Evolutionary conservation across 2,797 vertebrate genomes (phyloP), one percentile per base, ranked within the genome.

Genomic region (Protonibea diacanthus): DNA sequence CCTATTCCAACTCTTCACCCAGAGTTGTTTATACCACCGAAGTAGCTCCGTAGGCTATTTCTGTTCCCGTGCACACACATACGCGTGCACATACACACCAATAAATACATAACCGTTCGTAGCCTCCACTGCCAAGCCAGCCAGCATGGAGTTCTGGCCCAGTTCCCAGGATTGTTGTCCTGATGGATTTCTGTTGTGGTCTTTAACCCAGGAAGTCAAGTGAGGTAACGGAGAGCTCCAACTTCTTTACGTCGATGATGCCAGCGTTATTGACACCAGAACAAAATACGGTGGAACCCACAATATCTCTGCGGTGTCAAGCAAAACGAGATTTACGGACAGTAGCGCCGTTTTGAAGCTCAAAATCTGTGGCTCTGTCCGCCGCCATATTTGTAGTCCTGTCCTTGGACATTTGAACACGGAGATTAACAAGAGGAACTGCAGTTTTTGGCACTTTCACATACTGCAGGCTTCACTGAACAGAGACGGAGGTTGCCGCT

Each of bases 21-120:
- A 4, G 63, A 74, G 76, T 71, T 78, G 81, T 88, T 89, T 72
- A 80, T 86, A 53, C 27, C 56, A 11, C 76, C 53, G 72, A 76
- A 76, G 76, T 12, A 42, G 68, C 86, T 81, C 82, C 1, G 42
- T 63, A 69, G 74, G 72, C 76, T 65, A 47, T 83, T 86, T 85
- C 48, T 82, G 80, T 64, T 75, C 59, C 23, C 10, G 3, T 8
- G 2, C 56, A 9, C 58, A 25, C 71, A 58, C 58, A 14, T 52
- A 29, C 68, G 47, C 45, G 44, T 42, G 57, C 47, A 4, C 21
- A 18, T 29, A 55, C 63, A 64, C 44, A 61, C n/a, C 1, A 1
- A 53, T 56, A 63, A 12, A 71, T 60, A 53, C 62, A 71, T 51
- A 63, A 18, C 21, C 12, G 1, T 12, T 56, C 0, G 17, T 55